Evolutionary conservation across 2,888 invertebrate species (phyloP).

Genomic region (Meandrusa payeni): DNA sequence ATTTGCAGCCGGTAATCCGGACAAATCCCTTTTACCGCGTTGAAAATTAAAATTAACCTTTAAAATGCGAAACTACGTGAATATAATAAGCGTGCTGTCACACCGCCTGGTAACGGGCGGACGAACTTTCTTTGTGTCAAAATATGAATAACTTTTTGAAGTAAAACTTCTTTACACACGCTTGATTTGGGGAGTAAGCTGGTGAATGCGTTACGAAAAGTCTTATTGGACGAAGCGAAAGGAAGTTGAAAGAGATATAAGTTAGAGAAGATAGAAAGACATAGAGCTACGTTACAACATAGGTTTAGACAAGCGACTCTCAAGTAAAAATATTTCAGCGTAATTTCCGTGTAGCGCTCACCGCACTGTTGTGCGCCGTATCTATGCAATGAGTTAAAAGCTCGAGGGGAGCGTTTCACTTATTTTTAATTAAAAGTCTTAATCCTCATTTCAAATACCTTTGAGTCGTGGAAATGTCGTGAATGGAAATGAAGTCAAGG

Average conservation of each 20-base stretch:
- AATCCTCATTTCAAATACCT: conserved; percentile 19
- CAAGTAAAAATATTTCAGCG: not conserved
- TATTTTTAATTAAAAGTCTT: conserved; percentile 24
- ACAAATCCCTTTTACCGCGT: conserved; percentile 5
- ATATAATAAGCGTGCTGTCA: not conserved
- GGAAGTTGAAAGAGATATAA: too few species aligned
- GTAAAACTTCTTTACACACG: too few species aligned
- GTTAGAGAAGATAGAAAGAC: too few species aligned
- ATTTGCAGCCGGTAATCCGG: conserved; percentile 7
- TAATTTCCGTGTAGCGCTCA: too few species aligned
- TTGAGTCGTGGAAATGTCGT: conserved; percentile 9
- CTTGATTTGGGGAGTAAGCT: too few species aligned
- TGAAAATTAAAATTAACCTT: conserved; percentile 19
- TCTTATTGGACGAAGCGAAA: too few species aligned
- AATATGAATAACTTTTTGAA: too few species aligned
- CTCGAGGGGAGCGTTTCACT: conserved; percentile 5
- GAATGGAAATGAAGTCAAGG: conserved; percentile 7
- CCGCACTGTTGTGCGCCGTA: too few species aligned
- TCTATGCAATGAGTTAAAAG: not conserved
- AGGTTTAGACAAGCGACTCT: too few species aligned
- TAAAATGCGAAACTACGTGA: not conserved
- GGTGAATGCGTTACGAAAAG: too few species aligned
- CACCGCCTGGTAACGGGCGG: not conserved
- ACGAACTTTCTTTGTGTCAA: too few species aligned
- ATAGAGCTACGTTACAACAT: too few species aligned